Evolutionary conservation across 2,113 vertebrate genomes (phyloP), one percentile per base, ranked within the genome.

Genomic region (Prionailurus bengalensis): DNA sequence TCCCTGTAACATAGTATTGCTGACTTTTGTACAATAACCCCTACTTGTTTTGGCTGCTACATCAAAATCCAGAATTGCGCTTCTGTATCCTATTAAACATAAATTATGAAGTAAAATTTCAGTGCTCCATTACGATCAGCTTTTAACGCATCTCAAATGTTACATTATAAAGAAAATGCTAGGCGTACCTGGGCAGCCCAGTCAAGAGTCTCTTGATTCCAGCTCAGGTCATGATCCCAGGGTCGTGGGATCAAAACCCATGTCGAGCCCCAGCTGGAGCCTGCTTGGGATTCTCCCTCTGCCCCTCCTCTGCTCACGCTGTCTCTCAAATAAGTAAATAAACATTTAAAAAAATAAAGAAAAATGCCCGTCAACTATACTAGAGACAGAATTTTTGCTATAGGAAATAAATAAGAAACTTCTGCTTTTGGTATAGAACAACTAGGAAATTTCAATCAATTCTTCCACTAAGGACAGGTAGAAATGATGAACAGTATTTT

Each of bases 41-140:
- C n/a, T 19, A 14, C 91, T 53, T 82, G 14, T 83, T 95, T 92
- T 68, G 65, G 70, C 17, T 48, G 42, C 14, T 31, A 12, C 36
- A 66, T 42, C 27, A 42, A 96, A 65, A 68, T 61, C 74, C 36
- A 76, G 39, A 81, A 68, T 70, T 53, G 29, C 2, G 63, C 14
- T 45, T 33, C 7, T 13, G 58, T 15, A 36, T 33, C 51, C 33
- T 73, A 23, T 21, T 88, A 73, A 66, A 66, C 42, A 48, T 93
- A 95, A 95, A 92, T 45, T 68, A 73, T 6, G 17, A 58, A 84
- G 63, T 17, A 88, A 93, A 87, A 80, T 51, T 17, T 70, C 51
- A 74, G 21, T 42, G 48, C 36, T 68, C 53, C 10, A 25, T 31
- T 80, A 58, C 8, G 10, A 89, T 45, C 9, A 65, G 33, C 10